Evolutionary conservation across 1,140 invertebrate genomes (phyloP), one percentile per base, ranked within the genome.

Genomic region (Calephelis virginiensis): DNA sequence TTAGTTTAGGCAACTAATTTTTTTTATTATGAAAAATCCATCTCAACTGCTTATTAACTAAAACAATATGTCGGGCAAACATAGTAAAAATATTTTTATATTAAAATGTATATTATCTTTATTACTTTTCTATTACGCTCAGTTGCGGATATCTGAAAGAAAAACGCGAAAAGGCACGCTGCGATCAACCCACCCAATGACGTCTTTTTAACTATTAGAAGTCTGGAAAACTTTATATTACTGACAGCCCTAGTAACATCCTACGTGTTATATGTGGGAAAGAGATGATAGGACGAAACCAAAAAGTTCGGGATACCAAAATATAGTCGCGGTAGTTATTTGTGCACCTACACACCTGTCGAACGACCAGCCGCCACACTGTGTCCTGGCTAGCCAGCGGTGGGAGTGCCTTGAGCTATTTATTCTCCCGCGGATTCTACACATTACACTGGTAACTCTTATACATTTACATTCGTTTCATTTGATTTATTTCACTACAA

Each of bases 281-380:
- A 38, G 63, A 64, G 63, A 64, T n/a, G 49, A 53, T 53, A 53
- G 38, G 48, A 56, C 53, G 61, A 45, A 62, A 46, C 11, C 38
- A 14, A 67, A 67, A 72, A 66, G 71, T 75, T 67, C 69, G 75
- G 56, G 72, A 56, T 84, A 83, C 81, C 69, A 80, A 87, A 86
- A 87, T 87, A 85, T 81, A 83, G 74, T 78, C 76, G 76, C 78
- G 74, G 67, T 82, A 82, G 81, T 80, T 80, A 82, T 86, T 89
- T 73, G 73, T 68, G 69, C 75, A 78, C 76, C 68, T 73, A 76
- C 82, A 74, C 82, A 86, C 86, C 86, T 89, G 82, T 74, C 78
- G 61, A 63, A 69, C 74, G 81, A 76, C 81, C 78, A 79, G 67
- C 77, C 74, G 74, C 80, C 80, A 77, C 70, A 77, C 72, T 74